These are phyloP conservation scores for Campoletis sonorensis DNA, from an alignment of 1,140 invertebrate species.

Conservation along the genomic window DNA sequence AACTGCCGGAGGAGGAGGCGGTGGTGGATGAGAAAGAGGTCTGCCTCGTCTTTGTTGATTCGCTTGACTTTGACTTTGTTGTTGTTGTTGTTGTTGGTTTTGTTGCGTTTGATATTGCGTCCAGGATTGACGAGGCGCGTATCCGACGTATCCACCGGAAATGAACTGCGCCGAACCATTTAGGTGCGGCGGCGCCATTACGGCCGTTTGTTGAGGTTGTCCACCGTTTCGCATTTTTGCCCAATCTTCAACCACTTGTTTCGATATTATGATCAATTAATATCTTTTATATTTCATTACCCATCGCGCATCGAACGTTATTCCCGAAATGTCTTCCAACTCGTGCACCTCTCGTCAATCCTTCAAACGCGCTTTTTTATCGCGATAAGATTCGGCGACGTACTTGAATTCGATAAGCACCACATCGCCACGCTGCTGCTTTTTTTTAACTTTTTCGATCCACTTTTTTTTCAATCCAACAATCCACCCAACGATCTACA, in stretches of 20 bases:
- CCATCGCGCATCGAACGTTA: too few species aligned
- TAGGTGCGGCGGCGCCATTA: slow-evolving; percentile 73
- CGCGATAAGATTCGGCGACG: too few species aligned
- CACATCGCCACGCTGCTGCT: too few species aligned
- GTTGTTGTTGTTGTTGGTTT: slow-evolving; percentile 47
- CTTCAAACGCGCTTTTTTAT: too few species aligned
- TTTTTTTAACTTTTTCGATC: too few species aligned
- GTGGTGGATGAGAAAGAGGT: slow-evolving; percentile 72
- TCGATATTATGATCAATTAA: neutral
- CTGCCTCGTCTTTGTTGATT: slow-evolving; percentile 54
- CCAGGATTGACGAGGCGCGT: slow-evolving; percentile 71
- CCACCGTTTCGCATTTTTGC: slow-evolving; percentile 72
- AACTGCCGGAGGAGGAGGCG: slow-evolving; percentile 67
- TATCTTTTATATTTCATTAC: too few species aligned
- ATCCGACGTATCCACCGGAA: slow-evolving; percentile 71
- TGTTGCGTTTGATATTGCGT: slow-evolving; percentile 63
- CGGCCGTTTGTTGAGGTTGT: slow-evolving; percentile 72
- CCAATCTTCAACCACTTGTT: slow-evolving; percentile 12
- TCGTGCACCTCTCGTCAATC: too few species aligned
- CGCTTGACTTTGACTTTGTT: slow-evolving; percentile 2
- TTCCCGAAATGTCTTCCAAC: too few species aligned
- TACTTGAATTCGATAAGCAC: too few species aligned
- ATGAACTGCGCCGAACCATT: slow-evolving; percentile 74
- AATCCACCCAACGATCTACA: too few species aligned
- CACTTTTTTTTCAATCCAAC: too few species aligned